Base-by-base conservation (phyloP, 2,797 vertebrate genomes). In the Hippopotamyrus pictus region DNA sequence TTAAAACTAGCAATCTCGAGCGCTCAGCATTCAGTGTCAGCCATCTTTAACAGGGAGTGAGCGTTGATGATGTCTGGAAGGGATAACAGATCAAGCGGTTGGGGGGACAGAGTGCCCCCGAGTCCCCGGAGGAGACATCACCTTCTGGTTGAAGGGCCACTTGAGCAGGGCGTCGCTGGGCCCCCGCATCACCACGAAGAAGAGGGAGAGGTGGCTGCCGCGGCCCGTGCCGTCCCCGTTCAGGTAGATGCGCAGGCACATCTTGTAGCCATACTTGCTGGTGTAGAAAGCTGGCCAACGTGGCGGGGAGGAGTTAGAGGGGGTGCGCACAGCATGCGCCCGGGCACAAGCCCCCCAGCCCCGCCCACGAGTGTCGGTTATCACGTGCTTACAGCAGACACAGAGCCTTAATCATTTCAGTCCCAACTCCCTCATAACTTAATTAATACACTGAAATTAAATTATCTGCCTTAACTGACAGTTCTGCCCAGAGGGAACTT, bases 131-230 rank as follows among this genome's bases (percentile, higher is more conserved):
- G 25, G 50, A 86, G 48, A 51, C 14, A 3, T 92, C 90, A 98
- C 99, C 98, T 99, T 99, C 93, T 99, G 99, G 93, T 99, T 99
- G 91, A 99, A 99, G 90, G 99, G 99, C 98, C 99, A 99, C 29
- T 97, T 97, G 90, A 99, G 96, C 62, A 99, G 97, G 0, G 98
- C 97, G 0, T 99, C 99, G 0, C 97, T 97, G 91, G 97, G 97
- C 89, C 99, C 98, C 91, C 96, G 97, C 99, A 99, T 99, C 94
- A 99, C 97, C 94, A 99, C 98, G 0, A 99, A 99, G 93, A 99
- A 99, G 90, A 99, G 94, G 6, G 99, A 99, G 85, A 99, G 91
- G 92, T 99, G 98, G 0, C 97, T 97, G 14, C 97, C 97, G 0
- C 98, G 97, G 9, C 99, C 99, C 0, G 97, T 98, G 90, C 99